Conservation (phyloP, 1,140 invertebrate species). For the Muscidifurax raptorellus region DNA sequence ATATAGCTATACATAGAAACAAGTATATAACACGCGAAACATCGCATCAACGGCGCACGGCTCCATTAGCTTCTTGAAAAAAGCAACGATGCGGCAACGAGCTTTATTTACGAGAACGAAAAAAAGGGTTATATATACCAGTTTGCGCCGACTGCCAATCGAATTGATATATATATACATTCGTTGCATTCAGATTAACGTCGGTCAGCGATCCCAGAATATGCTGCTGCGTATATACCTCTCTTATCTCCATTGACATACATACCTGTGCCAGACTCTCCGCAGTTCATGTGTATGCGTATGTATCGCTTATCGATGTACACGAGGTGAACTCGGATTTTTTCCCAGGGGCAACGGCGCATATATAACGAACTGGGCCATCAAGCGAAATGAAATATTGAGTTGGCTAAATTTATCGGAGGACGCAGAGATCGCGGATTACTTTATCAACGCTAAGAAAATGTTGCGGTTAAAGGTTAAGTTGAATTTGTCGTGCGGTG, state of each 20-base stretch:
- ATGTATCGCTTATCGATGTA: not conserved
- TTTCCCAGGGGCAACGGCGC: not conserved
- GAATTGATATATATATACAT: conserved; percentile 16
- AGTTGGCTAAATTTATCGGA: too few species aligned
- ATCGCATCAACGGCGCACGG: not conserved
- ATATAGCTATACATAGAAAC: not conserved
- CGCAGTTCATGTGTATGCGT: not conserved
- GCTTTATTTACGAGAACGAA: conserved; percentile 24
- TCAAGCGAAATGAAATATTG: too few species aligned
- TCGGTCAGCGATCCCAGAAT: not conserved
- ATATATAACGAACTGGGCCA: too few species aligned
- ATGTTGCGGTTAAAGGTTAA: too few species aligned
- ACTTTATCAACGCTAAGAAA: too few species aligned
- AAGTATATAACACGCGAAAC: not conserved
- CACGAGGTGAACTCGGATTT: not conserved
- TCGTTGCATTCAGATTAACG: not conserved
- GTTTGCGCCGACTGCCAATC: conserved; percentile 12
- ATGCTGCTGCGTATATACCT: not conserved
- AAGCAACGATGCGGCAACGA: not conserved
- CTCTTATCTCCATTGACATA: conserved; percentile 26
- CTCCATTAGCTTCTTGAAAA: conserved; percentile 30
- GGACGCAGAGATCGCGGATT: too few species aligned
- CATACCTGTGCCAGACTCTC: not conserved
- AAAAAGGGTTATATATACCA: not conserved
- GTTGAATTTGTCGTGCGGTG: too few species aligned